phyloP scores from a whole-genome alignment of 2,113 vertebrate species.

The Apodemus sylvaticus region DNA sequence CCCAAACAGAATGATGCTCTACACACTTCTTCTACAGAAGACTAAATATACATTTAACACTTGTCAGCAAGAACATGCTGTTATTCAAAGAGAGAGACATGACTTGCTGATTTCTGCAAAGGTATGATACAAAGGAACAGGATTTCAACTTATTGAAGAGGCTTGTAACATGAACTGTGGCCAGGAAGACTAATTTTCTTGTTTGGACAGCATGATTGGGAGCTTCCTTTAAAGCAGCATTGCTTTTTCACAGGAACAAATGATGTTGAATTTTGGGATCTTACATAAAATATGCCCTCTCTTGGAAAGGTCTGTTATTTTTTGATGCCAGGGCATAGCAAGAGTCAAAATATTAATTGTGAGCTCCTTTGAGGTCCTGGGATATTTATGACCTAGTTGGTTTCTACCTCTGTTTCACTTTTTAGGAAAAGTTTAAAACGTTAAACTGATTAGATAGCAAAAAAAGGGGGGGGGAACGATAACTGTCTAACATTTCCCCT shows the following conservation, averaged over 20 bases:
- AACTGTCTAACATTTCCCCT: slow-evolving; percentile 29
- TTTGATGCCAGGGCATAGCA: neutral
- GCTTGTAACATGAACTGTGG: neutral
- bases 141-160: neutral
- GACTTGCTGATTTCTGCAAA: slow-evolving; percentile 29
- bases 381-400: slow-evolving; percentile 55
- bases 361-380: slow-evolving; percentile 19
- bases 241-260: neutral
- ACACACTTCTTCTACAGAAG: slow-evolving; percentile 50
- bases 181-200: neutral
- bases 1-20: slow-evolving; percentile 44
- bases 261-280: slow-evolving; percentile 45
- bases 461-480: slow-evolving; percentile 17
- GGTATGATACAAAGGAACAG: neutral
- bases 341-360: slow-evolving; percentile 51
- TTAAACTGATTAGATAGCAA: slow-evolving; percentile 66
- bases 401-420: slow-evolving; percentile 47
- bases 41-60: slow-evolving; percentile 60
- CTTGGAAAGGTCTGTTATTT: neutral
- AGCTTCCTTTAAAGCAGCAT: neutral
- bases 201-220: neutral
- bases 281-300: slow-evolving; percentile 10
- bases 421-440: slow-evolving; percentile 62
- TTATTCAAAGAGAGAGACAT: slow-evolving; percentile 26
- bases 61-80: slow-evolving; percentile 13